Base-by-base conservation (phyloP, 1,140 invertebrate genomes). In the Neuroterus valhalla region DNA sequence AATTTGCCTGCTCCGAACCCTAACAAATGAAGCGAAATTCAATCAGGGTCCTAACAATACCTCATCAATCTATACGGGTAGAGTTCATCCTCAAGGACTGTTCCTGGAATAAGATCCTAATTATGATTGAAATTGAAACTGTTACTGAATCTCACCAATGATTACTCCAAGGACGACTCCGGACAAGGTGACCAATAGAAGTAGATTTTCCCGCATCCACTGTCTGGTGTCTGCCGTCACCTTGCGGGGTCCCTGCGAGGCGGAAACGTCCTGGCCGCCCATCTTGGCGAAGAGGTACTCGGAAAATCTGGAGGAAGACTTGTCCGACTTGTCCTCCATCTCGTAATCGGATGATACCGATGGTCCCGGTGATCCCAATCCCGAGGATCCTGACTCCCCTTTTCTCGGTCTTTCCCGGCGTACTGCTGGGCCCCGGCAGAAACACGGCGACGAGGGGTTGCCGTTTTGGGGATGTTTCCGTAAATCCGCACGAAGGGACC, bases 241-340 rank as follows among this genome's bases (percentile, higher is more conserved):
- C 88, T 94, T 93, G 66, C 91, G 89, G 75, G 92, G 92, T 89
- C 91, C 89, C 86, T 92, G 91, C 82, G 91, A 92, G 87, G 90
- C 91, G 86, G 90, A 90, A 82, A 90, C 89, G 75, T 91, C 91
- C 82, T 91, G 89, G 83, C 91, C 91, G 82, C 92, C 92, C 92
- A 95, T 94, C 91, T 94, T 94, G 86, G 93, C 93, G 88, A 94
- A 94, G 85, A 94, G 90, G 88, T 94, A 94, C 87, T 94, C 94
- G 93, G 94, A 93, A 92, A 93, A 93, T 77, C 85, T 85, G 73
- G 88, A 88, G 82, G 88, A 89, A 82, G 86, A 87, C 82, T 90
- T 90, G 80, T 90, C 89, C 83, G 86, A 87, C 82, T 90, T 90
- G 80, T 90, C 89, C 82, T 90, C 89, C 89, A 90, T 90, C 82